phyloP scores from a whole-genome alignment of 2,113 vertebrate genomes.

The Ciconia boyciana region DNA sequence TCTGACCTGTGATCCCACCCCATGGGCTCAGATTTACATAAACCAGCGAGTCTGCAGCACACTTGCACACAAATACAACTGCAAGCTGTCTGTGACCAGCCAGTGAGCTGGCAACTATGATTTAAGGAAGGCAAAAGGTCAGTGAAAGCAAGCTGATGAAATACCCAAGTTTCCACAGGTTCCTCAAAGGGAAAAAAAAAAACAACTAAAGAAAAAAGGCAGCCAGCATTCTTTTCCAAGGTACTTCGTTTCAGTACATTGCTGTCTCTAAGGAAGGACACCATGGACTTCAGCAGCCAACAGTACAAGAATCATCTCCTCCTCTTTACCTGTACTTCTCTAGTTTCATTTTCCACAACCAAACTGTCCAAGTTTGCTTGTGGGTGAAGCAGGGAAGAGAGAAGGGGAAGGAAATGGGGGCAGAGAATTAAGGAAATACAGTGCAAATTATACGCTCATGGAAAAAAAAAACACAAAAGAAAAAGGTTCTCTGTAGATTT shows the following conservation, averaged over 20 bases:
- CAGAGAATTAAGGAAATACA: not conserved
- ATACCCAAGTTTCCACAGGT: not conserved
- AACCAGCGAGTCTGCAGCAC: not conserved
- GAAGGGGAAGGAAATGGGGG: not conserved
- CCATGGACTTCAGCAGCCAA: not conserved
- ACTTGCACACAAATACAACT: not conserved
- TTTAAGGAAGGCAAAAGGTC: not conserved
- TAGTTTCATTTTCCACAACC: not conserved
- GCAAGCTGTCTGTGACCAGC: not conserved
- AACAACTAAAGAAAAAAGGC: not conserved
- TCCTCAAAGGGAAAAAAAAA: not conserved
- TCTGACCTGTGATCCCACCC: rapidly evolving
- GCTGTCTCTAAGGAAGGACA: not conserved
- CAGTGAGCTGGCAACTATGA: not conserved
- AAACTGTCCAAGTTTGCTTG: not conserved
- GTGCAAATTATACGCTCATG: not conserved
- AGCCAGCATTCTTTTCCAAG: not conserved
- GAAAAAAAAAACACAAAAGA: not conserved
- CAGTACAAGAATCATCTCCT: not conserved
- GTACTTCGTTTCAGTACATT: not conserved
- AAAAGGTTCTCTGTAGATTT: not conserved
- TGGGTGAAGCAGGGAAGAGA: not conserved
- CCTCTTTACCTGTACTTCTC: not conserved
- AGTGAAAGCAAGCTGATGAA: not conserved
- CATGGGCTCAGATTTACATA: rapidly evolving